Evolutionary conservation across 2,888 invertebrate genomes (phyloP).

Genomic region (Apeira syringaria): DNA sequence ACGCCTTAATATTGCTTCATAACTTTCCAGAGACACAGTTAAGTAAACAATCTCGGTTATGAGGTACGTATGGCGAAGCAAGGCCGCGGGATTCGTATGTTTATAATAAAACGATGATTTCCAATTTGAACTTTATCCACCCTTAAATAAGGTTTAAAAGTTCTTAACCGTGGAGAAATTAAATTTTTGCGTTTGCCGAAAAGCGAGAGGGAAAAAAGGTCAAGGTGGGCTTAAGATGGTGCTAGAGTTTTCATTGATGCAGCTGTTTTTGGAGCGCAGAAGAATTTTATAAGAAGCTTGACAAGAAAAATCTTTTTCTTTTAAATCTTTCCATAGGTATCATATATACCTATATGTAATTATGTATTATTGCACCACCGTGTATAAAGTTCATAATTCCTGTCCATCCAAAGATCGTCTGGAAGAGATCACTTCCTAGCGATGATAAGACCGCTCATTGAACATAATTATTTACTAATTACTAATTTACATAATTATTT

Average conservation of each 20-base stretch:
- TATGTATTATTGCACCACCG: no score
- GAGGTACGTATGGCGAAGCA: conserved; percentile 33
- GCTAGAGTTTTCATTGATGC: conserved; percentile 10
- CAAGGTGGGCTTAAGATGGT: conserved; percentile 13
- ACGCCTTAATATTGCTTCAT: conserved; percentile 23
- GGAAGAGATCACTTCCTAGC: no score
- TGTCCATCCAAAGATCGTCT: no score
- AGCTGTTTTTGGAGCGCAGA: neutral
- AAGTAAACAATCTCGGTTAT: conserved; percentile 41
- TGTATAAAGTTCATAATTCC: no score
- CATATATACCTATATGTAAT: no score
- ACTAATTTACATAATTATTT: no score
- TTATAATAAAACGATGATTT: conserved; percentile 16
- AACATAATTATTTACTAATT: no score
- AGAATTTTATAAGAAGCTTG: neutral
- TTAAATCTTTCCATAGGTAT: no score
- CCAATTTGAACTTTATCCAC: conserved; percentile 5
- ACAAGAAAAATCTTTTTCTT: no score
- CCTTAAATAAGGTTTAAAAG: conserved; percentile 12
- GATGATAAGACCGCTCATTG: no score
- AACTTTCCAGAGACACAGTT: conserved; percentile 32
- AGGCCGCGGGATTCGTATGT: conserved; percentile 30
- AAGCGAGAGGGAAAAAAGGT: conserved; percentile 14
- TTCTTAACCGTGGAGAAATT: conserved; percentile 1
- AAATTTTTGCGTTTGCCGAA: conserved; percentile 16